Base-by-base conservation (phyloP, 2,113 vertebrate species). In the Neodontobutis hainanensis region DNA sequence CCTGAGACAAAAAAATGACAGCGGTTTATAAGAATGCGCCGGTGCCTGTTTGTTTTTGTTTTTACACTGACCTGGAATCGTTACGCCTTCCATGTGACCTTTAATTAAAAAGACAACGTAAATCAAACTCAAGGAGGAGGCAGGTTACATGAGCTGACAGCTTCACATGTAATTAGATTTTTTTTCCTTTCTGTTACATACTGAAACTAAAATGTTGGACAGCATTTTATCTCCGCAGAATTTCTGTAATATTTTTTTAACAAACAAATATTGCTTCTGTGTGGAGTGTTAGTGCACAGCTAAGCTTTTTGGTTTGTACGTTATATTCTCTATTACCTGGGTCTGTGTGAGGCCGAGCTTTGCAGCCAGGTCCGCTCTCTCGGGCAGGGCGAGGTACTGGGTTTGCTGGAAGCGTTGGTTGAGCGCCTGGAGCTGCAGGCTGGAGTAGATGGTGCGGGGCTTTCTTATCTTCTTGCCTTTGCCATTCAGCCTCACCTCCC, bases 401-500 rank as follows among this genome's bases (percentile, higher is more conserved):
- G 95, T 95, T 64, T 98, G 95, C 91, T 98, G 96, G 92, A 98
- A 98, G 50, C 93, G 92, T 83, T 96, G 95, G 92, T 97, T 96
- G 42, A 98, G 93, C 0, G 94, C 95, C 74, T 96, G 95, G 45
- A 98, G 93, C 89, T 97, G 96, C 58, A 96, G 88, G 55, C 95
- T 97, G 42, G 95, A 98, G 85, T 96, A 97, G 89, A 97, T 96
- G 84, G 96, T 99, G 32, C 96, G 93, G 0, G 96, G 96, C 68
- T 97, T 97, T 11, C 95, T 92, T 50, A 95, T 93, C 77, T 97
- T 98, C 89, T 94, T 96, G 56, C 92, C 92, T 47, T 93, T 94
- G 16, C 94, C 92, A 40, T 92, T 93, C 5, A 92, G 62, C 15
- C 92, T 93, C 57, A 90, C 84, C 34, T 95, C 92, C 6, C 91